phyloP scores from a whole-genome alignment of 1,140 invertebrate species.

The Ptiloglossa arizonensis region DNA sequence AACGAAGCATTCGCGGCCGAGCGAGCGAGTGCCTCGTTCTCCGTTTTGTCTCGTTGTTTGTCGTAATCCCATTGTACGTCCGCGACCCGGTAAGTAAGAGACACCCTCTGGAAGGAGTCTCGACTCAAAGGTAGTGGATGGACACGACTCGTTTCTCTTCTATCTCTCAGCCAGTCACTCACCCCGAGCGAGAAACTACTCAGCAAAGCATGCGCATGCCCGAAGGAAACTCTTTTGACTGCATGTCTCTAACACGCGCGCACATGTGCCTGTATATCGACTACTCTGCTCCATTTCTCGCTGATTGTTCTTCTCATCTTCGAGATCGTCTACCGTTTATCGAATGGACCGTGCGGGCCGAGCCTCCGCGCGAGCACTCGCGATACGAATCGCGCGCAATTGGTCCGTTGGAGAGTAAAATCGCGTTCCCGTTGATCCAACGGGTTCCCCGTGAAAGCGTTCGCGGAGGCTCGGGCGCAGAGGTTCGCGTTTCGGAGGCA shows the following conservation, averaged over 20 bases:
- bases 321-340: slow-evolving; percentile 8
- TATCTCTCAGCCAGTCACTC: slow-evolving; percentile 16
- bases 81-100: slow-evolving; percentile 61
- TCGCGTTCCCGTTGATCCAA: no score
- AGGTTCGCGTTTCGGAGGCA: slow-evolving; percentile 68
- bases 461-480: not conserved
- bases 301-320: slow-evolving; percentile 27
- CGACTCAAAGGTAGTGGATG: slow-evolving; percentile 27
- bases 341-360: not conserved
- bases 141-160: slow-evolving; percentile 16
- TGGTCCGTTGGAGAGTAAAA: no score
- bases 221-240: slow-evolving; percentile 39
- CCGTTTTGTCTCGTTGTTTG: slow-evolving; percentile 45
- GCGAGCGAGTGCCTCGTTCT: slow-evolving; percentile 58
- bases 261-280: slow-evolving; percentile 48
- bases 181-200: slow-evolving; percentile 19
- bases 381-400: no score
- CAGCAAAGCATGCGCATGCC: slow-evolving; percentile 69
- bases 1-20: slow-evolving; percentile 54
- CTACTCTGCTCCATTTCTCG: slow-evolving; percentile 38
- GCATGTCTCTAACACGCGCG: slow-evolving; percentile 64
- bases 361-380: not conserved
- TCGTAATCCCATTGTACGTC: slow-evolving; percentile 52
- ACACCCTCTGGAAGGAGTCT: slow-evolving; percentile 19
- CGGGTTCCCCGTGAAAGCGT: no score